phyloP scores from a whole-genome alignment of 2,113 vertebrate genomes.

The Phyllopteryx taeniolatus region DNA sequence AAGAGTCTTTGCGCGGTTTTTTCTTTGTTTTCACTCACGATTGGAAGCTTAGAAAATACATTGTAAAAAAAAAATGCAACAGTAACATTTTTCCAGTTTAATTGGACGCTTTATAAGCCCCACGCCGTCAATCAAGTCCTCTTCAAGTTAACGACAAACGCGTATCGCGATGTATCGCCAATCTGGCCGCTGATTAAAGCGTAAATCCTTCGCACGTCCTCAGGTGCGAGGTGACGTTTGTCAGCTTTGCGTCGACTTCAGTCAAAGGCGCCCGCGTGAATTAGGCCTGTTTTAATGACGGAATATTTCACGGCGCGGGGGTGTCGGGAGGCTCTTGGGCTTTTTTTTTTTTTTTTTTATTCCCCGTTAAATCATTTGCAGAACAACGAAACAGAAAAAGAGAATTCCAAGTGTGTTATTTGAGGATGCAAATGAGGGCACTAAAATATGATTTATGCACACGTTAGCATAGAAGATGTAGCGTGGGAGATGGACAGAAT shows the following conservation, averaged over 20 bases:
- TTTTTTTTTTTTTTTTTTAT: slow-evolving; percentile 49
- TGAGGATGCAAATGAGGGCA: slow-evolving; percentile 31
- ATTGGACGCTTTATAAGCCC: neutral
- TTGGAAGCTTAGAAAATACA: neutral
- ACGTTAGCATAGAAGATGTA: slow-evolving; percentile 4
- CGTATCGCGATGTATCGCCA: neutral
- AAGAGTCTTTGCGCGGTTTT: neutral
- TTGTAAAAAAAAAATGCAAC: neutral
- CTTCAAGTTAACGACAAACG: neutral
- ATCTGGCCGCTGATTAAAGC: slow-evolving; percentile 16
- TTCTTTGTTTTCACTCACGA: neutral
- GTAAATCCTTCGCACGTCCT: slow-evolving; percentile 5
- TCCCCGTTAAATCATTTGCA: slow-evolving; percentile 38
- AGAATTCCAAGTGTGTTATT: slow-evolving; percentile 10
- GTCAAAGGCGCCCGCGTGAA: slow-evolving; percentile 33
- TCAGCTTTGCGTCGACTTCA: slow-evolving; percentile 16
- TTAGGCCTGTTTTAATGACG: slow-evolving; percentile 49
- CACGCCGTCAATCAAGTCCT: neutral
- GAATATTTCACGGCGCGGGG: slow-evolving; percentile 54
- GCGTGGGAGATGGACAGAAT: neutral
- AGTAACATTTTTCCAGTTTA: neutral
- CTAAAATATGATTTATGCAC: slow-evolving; percentile 10
- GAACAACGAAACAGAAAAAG: slow-evolving; percentile 16
- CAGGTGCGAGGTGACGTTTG: slow-evolving; percentile 7
- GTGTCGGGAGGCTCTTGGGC: slow-evolving; percentile 17